A percentile compares a stretch with the other conserved stretches of the same genome.
Evolutionary conservation across 2,888 invertebrate species (phyloP).

Genomic region (Acrocyrtus sp.): DNA sequence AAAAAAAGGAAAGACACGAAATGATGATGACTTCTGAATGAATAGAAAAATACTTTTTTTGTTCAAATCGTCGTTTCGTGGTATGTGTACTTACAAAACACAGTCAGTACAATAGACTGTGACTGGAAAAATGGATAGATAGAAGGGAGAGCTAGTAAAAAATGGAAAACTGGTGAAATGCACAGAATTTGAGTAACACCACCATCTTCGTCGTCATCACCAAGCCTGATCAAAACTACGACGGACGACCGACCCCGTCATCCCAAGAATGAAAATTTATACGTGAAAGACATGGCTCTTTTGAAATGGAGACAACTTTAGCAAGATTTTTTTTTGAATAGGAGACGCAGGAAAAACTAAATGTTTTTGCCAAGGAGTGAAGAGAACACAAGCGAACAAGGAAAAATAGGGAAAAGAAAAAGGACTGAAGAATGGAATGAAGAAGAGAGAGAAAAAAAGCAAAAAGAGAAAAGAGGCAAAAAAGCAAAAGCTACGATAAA

Average conservation of each 20-base stretch:
- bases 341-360: constrained; percentile 34
- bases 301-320: constrained; percentile 29
- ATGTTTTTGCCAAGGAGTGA: constrained; percentile 39
- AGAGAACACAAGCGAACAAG: constrained; percentile 14
- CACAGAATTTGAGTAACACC: too few species aligned
- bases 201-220: background rate
- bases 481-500: constrained; percentile 58
- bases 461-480: constrained; percentile 38
- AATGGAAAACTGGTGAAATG: too few species aligned
- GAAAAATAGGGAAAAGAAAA: constrained; percentile 17
- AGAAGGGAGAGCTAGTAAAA: too few species aligned
- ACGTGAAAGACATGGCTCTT: background rate
- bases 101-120: too few species aligned
- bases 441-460: constrained; percentile 5
- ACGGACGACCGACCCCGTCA: constrained; percentile 36
- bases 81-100: too few species aligned
- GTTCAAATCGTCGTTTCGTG: background rate
- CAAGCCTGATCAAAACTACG: too few species aligned
- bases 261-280: constrained; percentile 1
- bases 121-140: too few species aligned
- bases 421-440: constrained; percentile 16
- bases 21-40: too few species aligned
- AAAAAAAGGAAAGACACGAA: too few species aligned
- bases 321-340: constrained; percentile 46
- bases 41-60: background rate